Base-by-base conservation (phyloP, 2,888 invertebrate species). In the Athalia rosae region DNA sequence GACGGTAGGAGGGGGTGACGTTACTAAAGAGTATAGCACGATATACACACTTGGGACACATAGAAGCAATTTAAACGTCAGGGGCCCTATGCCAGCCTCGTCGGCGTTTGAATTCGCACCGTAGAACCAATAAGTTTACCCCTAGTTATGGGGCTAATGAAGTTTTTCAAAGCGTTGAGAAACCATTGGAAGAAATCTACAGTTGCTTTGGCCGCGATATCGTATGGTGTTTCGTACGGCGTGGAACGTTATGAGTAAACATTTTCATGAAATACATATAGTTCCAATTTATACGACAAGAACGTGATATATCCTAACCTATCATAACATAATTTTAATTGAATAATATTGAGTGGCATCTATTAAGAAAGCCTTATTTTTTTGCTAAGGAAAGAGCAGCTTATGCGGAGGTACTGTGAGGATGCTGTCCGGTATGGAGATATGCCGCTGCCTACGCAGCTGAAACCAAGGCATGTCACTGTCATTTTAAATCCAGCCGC, bases 401-500 rank as follows among this genome's bases (percentile, higher is more conserved):
- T 97, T 80, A 96, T 98, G 95, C 92, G 93, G 85, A 92, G 92
- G 15, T 95, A 96, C 83, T 97, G 98, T 86, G 92, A 94, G 87
- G 94, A 95, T 89, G 96, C 97, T 0, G 92, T 92, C 48, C 91
- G 91, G 84, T 95, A 94, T 90, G 97, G 97, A 3, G 93, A 95
- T 80, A 87, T 91, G 78, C 89, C 93, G 3, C 91, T 95, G 66
- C 91, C 93, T 1, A 91, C 93, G 0, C 88, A 88, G 50, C 86
- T 91, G 43, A 93, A 93, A 81, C 95, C 95, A 0, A 93, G 95
- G 79, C 93, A 94, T 81, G 91, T 98, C 0, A 95, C 97, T 0
- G 95, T 99, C 0, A 95, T 98, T 84, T 91, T 98, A 74, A 98
- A 98, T 91, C 98, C 98, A 28, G 96, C 95, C 41, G 96, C 98